Percentiles rank a stretch among this genome's conserved stretches.
phyloP scores from a whole-genome alignment of 2,888 invertebrate species.

The Calameuta idolon region DNA sequence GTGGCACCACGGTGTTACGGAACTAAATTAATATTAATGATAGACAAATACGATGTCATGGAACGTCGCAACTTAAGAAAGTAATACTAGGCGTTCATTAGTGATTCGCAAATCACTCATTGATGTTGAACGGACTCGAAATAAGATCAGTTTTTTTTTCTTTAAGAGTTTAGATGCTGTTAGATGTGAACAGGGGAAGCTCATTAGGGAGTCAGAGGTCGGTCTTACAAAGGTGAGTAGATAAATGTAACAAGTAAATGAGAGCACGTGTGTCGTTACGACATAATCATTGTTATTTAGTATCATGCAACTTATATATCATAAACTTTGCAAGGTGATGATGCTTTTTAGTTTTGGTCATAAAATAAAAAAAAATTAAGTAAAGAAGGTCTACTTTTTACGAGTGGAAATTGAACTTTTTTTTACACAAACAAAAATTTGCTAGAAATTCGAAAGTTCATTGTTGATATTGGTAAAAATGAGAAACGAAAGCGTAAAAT shows the following conservation, averaged over 20 bases:
- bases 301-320: too few species aligned
- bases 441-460: background rate
- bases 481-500: background rate
- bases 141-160: background rate
- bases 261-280: background rate
- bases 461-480: background rate
- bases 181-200: background rate
- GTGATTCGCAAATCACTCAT: background rate
- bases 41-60: background rate
- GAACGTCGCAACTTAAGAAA: background rate
- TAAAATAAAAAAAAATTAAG: background rate
- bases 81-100: background rate
- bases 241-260: background rate
- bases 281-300: background rate
- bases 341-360: background rate
- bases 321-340: background rate
- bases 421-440: background rate
- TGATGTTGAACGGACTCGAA: background rate
- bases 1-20: conserved; percentile 6
- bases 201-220: background rate
- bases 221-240: background rate
- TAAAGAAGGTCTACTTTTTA: background rate
- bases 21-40: conserved; percentile 17
- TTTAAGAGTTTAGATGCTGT: background rate
- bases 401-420: background rate